Base-by-base conservation (phyloP, 2,113 vertebrate genomes). In the Sitta europaea region DNA sequence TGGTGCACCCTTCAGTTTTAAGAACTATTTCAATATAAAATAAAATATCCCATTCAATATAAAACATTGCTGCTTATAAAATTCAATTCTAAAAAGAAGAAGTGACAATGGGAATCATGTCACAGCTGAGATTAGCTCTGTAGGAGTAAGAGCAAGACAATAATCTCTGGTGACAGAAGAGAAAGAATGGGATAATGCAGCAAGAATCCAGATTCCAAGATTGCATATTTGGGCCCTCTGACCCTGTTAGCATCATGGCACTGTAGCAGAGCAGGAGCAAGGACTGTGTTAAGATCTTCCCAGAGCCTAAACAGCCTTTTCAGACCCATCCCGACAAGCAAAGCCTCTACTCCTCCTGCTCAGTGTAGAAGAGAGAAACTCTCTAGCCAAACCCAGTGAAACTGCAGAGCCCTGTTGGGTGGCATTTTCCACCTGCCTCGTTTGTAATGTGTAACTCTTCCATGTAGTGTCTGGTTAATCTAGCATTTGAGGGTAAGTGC, bases 391-490 rank as follows among this genome's bases (percentile, higher is more conserved):
- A 77, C 0, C 4, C 42, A 43, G 22, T 0, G 10, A 81, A 74
- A 43, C 31, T 47, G 27, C 42, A 48, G 63, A 63, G 43, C 47
- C 29, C 42, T n/a, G 12, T 19, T 76, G 43, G 38, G 43, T 36
- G 48, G 27, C 19, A 19, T 55, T 51, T 86, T 66, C 45, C 50
- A 57, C 36, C 45, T 73, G 50, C 15, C 50, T 43, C 58, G 22
- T 47, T 51, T 50, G 57, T n/a, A 48, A 50, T 0, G 0, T 12
- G 18, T 33, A 43, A 55, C 15, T 68, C 70, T 12, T 29, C 28
- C 14, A 17, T 4, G 33, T 29, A 63, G 45, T 0, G 1, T 16
- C 36, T 58, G 33, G 43, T 62, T 47, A 42, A 62, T 15, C 22
- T 3, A 48, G 15, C 3, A 5, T 19, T 65, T 48, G 42, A 82